These are phyloP conservation scores for Myopa testacea DNA, from an alignment of 2,888 invertebrate species.

Conservation along the genomic window DNA sequence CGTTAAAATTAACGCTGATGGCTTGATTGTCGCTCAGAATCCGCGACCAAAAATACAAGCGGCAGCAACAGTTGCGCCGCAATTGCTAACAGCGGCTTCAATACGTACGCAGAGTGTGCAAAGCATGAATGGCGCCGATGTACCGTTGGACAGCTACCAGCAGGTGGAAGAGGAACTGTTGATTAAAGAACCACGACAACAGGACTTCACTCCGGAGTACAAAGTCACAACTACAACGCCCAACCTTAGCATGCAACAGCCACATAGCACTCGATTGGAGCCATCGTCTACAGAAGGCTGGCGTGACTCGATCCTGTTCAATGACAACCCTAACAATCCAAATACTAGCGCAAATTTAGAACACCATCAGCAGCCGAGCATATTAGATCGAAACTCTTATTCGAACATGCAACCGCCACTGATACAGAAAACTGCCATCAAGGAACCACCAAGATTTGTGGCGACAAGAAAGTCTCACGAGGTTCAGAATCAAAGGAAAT, in stretches of 20 bases:
- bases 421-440: slow-evolving; percentile 56
- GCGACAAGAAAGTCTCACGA: slow-evolving; percentile 46
- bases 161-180: slow-evolving; percentile 30
- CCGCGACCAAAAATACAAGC: slow-evolving; percentile 35
- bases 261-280: not conserved
- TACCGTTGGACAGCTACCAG: slow-evolving; percentile 14
- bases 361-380: slow-evolving; percentile 48
- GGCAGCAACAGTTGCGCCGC: slow-evolving; percentile 46
- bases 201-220: slow-evolving; percentile 52
- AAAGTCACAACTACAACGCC: slow-evolving; percentile 23
- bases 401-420: slow-evolving; percentile 57
- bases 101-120: slow-evolving; percentile 56
- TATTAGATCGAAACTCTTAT: slow-evolving; percentile 51
- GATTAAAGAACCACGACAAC: slow-evolving; percentile 26
- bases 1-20: slow-evolving; percentile 55
- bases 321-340: slow-evolving; percentile 51
- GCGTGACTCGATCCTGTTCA: slow-evolving; percentile 54
- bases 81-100: slow-evolving; percentile 58
- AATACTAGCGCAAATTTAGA: slow-evolving; percentile 45
- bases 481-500: not conserved
- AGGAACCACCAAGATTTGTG: slow-evolving; percentile 46
- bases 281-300: slow-evolving; percentile 58
- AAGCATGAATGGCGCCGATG: slow-evolving; percentile 55
- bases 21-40: slow-evolving; percentile 38
- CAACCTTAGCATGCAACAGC: not conserved